Evolutionary conservation across 1,140 invertebrate species (phyloP), one percentile per base, ranked within the genome.

Genomic region (Lasaia peninsularis): DNA sequence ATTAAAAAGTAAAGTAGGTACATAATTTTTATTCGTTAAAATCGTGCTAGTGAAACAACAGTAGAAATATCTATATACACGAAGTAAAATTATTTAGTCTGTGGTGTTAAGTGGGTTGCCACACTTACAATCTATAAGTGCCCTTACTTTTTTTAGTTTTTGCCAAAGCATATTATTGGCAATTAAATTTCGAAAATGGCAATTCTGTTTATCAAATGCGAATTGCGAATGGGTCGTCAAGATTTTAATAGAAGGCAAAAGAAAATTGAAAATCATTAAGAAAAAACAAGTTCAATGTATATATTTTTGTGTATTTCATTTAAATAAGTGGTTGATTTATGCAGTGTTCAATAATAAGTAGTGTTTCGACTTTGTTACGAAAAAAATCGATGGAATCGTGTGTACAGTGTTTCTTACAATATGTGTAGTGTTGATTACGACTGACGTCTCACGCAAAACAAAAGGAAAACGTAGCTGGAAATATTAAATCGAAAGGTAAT

Each of bases 351-450:
- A 65, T 62, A 52, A 60, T 65, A 61, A 56, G 56, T 60, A 66
- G 59, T 69, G 67, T 75, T 69, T 71, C 58, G 62, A 70, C 60
- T 69, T 72, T 63, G 57, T 57, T 73, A 71, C 69, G 70, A 62
- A 75, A 64, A 71, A 81, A 82, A 76, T 72, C 73, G 67, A 76
- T 74, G 77, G 67, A 67, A 82, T 79, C 70, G 66, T 79, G 75
- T 76, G 67, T 69, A 58, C 60, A 73, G 70, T 75, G 67, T 65
- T 65, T 69, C 52, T 65, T 62, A 78, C 82, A 85, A 78, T 85
- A 88, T 86, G 82, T 84, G 80, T 74, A 73, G 80, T 86, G 81
- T 83, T 86, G 74, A 88, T 85, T 81, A 75, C 81, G 74, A 79
- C 79, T 88, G 82, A 85, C 80, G 80, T 84, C 75, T 84, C 68